A percentile compares a stretch with the other conserved stretches of the same genome.
phyloP scores from a whole-genome alignment of 2,113 vertebrate genomes.

The Heteronetta atricapilla region DNA sequence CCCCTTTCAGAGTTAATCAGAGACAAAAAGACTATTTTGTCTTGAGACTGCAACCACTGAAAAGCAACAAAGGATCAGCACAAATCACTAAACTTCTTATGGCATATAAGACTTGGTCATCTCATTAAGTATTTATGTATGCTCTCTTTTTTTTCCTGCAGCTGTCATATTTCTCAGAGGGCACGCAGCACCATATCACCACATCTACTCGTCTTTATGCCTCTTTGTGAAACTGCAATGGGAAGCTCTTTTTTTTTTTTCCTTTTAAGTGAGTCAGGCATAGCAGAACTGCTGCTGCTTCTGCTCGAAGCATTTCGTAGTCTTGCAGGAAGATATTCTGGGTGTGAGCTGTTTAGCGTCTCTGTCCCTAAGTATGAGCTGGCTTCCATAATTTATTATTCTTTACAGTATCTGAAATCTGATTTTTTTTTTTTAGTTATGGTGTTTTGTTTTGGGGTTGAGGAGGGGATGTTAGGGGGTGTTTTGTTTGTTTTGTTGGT shows the following conservation, averaged over 20 bases:
- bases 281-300: background rate
- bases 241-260: background rate
- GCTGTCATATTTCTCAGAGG: conserved; percentile 31
- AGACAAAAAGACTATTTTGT: conserved; percentile 24
- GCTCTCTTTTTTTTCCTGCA: background rate
- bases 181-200: background rate
- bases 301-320: background rate
- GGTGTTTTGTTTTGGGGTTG: rapidly evolving
- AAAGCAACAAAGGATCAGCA: conserved; percentile 14
- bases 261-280: background rate
- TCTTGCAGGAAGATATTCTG: background rate
- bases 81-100: conserved; percentile 37
- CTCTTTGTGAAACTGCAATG: background rate
- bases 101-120: conserved; percentile 9
- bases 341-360: background rate
- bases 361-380: background rate
- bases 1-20: conserved; percentile 39
- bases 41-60: background rate
- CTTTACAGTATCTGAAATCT: background rate
- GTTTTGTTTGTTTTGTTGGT: background rate
- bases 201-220: background rate
- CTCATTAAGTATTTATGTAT: conserved; percentile 54
- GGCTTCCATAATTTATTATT: background rate
- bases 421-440: background rate
- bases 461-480: background rate